Base-by-base conservation (phyloP, 2,113 vertebrate species). In the Crotalus horridus region DNA sequence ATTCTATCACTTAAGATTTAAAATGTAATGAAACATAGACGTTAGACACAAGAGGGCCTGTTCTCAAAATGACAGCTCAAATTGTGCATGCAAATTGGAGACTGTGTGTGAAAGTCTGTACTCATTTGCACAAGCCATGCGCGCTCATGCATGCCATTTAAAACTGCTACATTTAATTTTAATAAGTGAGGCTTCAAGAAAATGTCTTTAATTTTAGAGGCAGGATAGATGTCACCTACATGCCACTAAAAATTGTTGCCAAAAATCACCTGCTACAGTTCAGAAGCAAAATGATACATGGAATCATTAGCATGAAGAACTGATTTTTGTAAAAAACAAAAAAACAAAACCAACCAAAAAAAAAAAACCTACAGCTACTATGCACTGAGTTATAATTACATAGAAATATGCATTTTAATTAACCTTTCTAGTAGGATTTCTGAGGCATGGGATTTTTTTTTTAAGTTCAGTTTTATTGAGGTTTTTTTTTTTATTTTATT, bases 391-490 rank as follows among this genome's bases (percentile, higher is more conserved):
- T 94, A 94, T 96, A 96, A 93, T 94, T 94, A 94, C 89, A 46
- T 94, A 94, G n/a, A 93, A 93, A 95, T 89, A 93, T 29, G 61
- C 91, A 95, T 87, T 95, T 95, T 69, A 95, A 91, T 95, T 95
- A 90, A 93, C 95, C 53, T 93, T 95, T 93, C 89, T 96, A 94
- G 53, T 94, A 95, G 58, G 93, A 91, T 95, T 95, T 92, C 56
- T 85, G 89, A 90, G 48, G 3, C 33, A 89, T n/a, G n/a, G 53
- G 20, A 26, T 94, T 97, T 21, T 43, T 69, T 96, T 93, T 93
- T 10, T 93, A 95, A 95, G 69, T 39, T 64, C 17, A 88, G 12
- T 94, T 95, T 94, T 93, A 93, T 92, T 96, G 93, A 92, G 74
- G 95, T 85, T 94, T 96, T 96, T 85, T 93, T 48, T 86, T 85